Conservation (phyloP, 2,113 vertebrate genomes). For the Proterorhinus semilunaris region DNA sequence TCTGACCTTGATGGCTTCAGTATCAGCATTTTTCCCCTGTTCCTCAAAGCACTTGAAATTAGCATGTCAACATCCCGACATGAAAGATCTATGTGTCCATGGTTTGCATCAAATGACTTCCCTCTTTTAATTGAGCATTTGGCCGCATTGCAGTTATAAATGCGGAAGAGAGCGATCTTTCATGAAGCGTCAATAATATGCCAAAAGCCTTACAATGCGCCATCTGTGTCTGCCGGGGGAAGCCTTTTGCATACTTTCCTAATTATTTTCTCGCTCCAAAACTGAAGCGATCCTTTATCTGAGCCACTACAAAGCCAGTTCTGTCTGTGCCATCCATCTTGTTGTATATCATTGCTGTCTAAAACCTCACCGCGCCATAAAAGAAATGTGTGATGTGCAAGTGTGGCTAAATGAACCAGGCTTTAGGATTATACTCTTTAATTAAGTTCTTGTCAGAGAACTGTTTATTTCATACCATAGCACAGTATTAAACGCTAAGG, state of each 20-base stretch:
- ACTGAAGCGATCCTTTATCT: constrained; percentile 62
- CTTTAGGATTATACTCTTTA: neutral
- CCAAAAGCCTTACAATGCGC: constrained; percentile 57
- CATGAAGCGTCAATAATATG: constrained; percentile 23
- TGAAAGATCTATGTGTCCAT: constrained; percentile 13
- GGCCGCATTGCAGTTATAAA: constrained; percentile 31
- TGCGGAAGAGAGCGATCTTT: constrained; percentile 39
- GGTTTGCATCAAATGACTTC: constrained; percentile 8
- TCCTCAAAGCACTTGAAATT: neutral
- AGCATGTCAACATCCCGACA: constrained; percentile 1
- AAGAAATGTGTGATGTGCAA: constrained; percentile 19
- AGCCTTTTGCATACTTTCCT: constrained; percentile 62
- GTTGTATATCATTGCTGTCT: constrained; percentile 3
- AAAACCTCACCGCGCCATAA: constrained; percentile 14
- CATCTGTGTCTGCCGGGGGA: constrained; percentile 46
- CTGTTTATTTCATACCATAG: neutral
- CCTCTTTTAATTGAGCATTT: constrained; percentile 14
- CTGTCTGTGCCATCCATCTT: constrained; percentile 44
- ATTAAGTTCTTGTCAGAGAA: neutral
- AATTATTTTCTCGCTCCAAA: constrained; percentile 24
- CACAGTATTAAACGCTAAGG: neutral
- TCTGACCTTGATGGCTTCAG: neutral
- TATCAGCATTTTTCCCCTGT: neutral
- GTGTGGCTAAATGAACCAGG: constrained; percentile 1
- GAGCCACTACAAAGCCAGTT: constrained; percentile 31